Base-by-base conservation (phyloP, 2,888 invertebrate species). In the Automeris io region DNA sequence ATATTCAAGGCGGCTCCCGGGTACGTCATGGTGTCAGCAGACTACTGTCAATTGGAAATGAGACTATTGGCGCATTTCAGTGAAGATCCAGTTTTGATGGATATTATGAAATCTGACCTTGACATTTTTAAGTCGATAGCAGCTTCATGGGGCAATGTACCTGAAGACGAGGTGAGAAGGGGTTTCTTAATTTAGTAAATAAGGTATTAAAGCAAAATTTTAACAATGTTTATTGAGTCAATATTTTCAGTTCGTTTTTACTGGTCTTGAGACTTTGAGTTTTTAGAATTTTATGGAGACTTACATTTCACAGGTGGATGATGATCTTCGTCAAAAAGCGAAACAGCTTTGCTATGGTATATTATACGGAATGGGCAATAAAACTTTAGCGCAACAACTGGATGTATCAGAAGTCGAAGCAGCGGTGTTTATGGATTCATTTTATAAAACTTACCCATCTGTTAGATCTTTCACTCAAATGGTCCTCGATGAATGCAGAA, bases 311-410 rank as follows among this genome's bases (percentile, higher is more conserved):
- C 54, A 91, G 89, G 92, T 98, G 0, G 91, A 92, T 24, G 91
- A 92, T 39, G 89, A 90, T 40, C 88, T 95, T 53, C 88, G 98
- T 32, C 95, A 96, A 61, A 92, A 93, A 61, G 94, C 97, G 3
- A 97, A 98, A 74, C 92, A 96, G 79, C 90, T 98, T 19, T 97
- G 97, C 69, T 99, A 99, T 76, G 98, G 97, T 4, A 96, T 99
- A 60, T 93, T 99, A 40, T 99, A 99, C 71, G 99, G 99, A 5
- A 99, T 99, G 93, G 97, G 98, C 2, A 88, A 90, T 41, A 93
- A 90, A 59, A 90, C 94, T 0, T 82, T 99, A 19, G 91, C 94
- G 0, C 93, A 95, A 43, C 91, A 92, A 46, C 83, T 99, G 22
- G 91, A 91, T 39, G 91, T 97, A 6, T 88, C 90, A 0, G 94